These are phyloP conservation scores for Schlechtendalia chinensis DNA, from an alignment of 1,140 invertebrate genomes.

Conservation along the genomic window DNA sequence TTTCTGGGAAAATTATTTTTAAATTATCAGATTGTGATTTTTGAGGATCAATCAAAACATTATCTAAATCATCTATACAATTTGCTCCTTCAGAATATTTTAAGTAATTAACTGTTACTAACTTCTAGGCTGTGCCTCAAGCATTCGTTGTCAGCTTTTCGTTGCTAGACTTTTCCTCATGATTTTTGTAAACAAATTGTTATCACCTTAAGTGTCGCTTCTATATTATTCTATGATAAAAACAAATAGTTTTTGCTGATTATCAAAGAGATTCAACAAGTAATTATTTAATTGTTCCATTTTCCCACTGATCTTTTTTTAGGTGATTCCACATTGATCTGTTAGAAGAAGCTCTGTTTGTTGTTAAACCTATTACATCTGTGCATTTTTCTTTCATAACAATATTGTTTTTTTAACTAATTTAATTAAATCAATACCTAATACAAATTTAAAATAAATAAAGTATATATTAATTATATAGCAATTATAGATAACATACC, in stretches of 20 bases:
- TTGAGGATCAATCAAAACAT: no score
- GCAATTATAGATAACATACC: neutral
- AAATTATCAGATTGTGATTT: no score
- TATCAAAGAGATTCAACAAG: neutral
- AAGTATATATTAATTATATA: neutral
- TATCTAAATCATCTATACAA: no score
- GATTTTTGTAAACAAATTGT: no score
- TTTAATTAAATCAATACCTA: conserved; percentile 52
- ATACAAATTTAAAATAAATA: conserved; percentile 2
- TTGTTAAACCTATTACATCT: conserved; percentile 50
- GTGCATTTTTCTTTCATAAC: conserved; percentile 51
- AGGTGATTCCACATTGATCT: conserved; percentile 52
- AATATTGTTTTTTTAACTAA: conserved; percentile 52
- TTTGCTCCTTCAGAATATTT: no score
- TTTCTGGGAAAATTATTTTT: no score
- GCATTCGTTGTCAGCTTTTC: no score
- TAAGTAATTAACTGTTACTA: no score
- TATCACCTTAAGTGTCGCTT: no score
- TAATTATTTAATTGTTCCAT: neutral
- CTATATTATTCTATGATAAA: no score
- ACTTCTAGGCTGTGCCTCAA: no score
- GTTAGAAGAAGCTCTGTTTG: conserved; percentile 53
- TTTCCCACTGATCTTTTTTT: conserved; percentile 37
- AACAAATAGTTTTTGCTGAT: neutral
- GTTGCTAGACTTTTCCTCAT: no score